Evolutionary conservation across 2,797 vertebrate species (phyloP).

Genomic region (Cossypha niveicapilla): DNA sequence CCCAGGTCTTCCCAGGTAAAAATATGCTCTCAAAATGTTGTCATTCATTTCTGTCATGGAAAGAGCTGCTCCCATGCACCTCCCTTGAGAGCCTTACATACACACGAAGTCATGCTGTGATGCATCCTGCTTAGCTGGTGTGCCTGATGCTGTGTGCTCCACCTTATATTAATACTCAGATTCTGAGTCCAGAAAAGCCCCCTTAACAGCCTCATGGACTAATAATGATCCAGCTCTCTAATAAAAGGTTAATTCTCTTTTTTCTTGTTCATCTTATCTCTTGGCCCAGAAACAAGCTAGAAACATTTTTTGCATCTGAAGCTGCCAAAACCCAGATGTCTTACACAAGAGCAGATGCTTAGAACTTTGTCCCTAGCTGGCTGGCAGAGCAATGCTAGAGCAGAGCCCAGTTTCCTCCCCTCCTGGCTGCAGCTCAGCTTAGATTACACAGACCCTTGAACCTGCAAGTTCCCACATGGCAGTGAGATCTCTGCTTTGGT

Average conservation of each 20-base stretch:
- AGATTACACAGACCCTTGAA: constrained; percentile 14
- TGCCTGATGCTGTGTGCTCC: not conserved
- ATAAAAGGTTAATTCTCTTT: constrained; percentile 19
- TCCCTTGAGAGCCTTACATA: not conserved
- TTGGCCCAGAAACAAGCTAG: constrained; percentile 5
- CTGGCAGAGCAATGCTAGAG: not conserved
- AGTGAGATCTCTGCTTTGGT: not conserved
- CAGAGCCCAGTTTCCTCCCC: constrained; percentile 19
- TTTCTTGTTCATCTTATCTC: constrained; percentile 37
- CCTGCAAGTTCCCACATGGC: not conserved
- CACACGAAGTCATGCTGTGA: not conserved
- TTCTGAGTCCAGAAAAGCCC: not conserved
- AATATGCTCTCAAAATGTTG: not conserved
- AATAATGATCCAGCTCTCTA: not conserved
- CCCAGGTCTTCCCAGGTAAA: not conserved
- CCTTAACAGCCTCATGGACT: not conserved
- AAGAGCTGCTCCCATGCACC: not conserved
- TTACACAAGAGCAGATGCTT: constrained; percentile 47
- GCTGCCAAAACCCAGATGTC: not conserved
- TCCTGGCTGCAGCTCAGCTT: not conserved
- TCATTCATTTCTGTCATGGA: not conserved
- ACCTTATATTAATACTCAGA: not conserved
- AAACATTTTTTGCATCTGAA: not conserved
- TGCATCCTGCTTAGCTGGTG: not conserved
- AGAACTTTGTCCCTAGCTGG: constrained; percentile 53